Evolutionary conservation across 2,888 invertebrate species (phyloP).

Genomic region (Drosophila anceps): DNA sequence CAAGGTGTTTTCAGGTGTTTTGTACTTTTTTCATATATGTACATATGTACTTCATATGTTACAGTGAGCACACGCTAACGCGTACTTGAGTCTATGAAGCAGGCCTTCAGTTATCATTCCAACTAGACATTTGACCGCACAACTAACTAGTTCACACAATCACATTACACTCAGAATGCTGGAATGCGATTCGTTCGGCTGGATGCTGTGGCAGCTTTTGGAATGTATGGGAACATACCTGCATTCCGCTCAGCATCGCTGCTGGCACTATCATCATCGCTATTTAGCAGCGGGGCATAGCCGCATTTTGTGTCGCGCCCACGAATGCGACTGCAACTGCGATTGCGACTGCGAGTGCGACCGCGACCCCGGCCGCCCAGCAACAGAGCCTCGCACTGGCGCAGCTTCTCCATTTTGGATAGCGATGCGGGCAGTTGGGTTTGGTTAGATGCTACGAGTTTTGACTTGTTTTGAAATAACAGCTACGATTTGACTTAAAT

Average conservation of each 20-base stretch:
- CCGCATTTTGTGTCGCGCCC: constrained; percentile 35
- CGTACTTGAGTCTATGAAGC: too few relatives aligned
- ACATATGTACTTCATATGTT: too few relatives aligned
- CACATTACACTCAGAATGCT: background rate
- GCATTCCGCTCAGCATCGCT: constrained; percentile 15
- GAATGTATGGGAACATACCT: constrained; percentile 39
- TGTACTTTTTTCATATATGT: background rate
- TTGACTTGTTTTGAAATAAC: constrained; percentile 6
- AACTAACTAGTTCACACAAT: too few relatives aligned
- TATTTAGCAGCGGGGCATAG: constrained; percentile 54
- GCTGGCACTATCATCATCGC: constrained; percentile 36
- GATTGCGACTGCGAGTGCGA: constrained; percentile 26
- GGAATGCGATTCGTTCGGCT: background rate
- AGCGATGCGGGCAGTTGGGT: too few relatives aligned
- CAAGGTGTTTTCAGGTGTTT: constrained; percentile 21
- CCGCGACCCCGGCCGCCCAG: constrained; percentile 25
- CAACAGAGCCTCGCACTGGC: constrained; percentile 17
- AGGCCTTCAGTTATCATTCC: background rate
- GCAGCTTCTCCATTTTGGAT: constrained; percentile 36
- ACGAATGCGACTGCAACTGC: constrained; percentile 13
- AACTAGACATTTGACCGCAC: background rate
- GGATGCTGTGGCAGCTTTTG: background rate
- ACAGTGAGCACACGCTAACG: constrained; percentile 6
- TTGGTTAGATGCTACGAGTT: background rate
- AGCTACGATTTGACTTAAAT: background rate